These are phyloP conservation scores for Spea hammondii DNA, from an alignment of 2,797 vertebrate species.

Conservation along the genomic window DNA sequence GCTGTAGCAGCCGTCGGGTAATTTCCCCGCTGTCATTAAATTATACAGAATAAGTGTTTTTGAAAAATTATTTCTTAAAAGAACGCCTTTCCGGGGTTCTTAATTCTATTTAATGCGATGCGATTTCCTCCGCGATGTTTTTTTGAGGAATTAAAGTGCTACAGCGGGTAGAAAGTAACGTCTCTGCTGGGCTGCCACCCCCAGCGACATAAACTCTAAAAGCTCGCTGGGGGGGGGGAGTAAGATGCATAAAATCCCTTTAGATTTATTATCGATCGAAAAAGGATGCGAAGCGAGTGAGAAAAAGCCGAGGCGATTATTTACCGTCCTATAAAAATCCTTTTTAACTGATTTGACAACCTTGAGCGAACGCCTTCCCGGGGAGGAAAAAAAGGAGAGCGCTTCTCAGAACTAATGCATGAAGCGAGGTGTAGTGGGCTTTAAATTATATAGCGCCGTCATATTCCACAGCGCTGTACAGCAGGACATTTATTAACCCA, in stretches of 20 bases:
- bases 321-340: conserved; percentile 4
- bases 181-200: not conserved
- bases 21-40: not conserved
- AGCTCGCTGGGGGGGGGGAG: not conserved
- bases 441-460: not conserved
- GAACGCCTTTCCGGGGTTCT: not conserved
- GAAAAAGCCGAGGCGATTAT: conserved; percentile 9
- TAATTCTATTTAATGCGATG: not conserved
- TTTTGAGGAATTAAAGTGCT: too few species aligned
- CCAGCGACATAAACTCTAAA: not conserved
- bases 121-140: not conserved
- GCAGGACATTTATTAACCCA: not conserved
- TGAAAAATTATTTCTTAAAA: not conserved
- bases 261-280: conserved; percentile 30
- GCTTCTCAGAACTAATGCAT: too few species aligned
- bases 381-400: too few species aligned
- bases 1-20: not conserved
- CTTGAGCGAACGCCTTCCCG: not conserved
- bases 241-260: conserved; percentile 35
- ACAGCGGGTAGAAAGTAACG: not conserved
- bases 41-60: not conserved
- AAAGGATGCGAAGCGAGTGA: not conserved
- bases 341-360: conserved; percentile 5
- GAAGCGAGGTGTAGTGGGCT: too few species aligned
- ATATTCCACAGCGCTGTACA: too few species aligned